Evolutionary conservation across 53 echinoderm and acorn worm genomes (phyloP).

Genomic region (Apostichopus leukothele): DNA sequence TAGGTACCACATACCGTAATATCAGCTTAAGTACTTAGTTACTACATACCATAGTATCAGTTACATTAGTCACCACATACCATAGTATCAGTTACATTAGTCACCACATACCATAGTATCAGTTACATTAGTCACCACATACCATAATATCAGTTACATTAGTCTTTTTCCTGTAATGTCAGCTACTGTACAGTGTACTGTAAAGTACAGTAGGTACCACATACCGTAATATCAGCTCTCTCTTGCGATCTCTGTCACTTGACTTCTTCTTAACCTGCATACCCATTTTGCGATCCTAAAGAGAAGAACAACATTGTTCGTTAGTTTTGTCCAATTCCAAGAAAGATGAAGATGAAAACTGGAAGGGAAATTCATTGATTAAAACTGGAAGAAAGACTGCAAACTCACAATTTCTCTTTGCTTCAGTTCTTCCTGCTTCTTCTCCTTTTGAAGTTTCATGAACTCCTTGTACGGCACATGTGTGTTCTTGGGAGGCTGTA

Average conservation of each 20-base stretch:
- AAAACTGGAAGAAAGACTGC: neutral
- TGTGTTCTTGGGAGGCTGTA: constrained; percentile 78
- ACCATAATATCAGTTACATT: too few species aligned
- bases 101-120: too few species aligned
- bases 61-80: too few species aligned
- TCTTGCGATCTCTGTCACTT: constrained; percentile 10
- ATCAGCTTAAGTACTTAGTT: too few species aligned
- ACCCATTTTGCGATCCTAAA: constrained; percentile 84
- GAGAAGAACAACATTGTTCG: neutral
- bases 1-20: too few species aligned
- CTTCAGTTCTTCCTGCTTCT: constrained; percentile 63
- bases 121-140: too few species aligned
- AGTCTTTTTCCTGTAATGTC: too few species aligned
- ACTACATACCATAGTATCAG: too few species aligned
- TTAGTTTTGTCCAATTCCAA: neutral
- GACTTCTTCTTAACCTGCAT: constrained; percentile 69
- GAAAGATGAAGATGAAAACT: neutral
- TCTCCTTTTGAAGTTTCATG: constrained; percentile 61
- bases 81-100: too few species aligned
- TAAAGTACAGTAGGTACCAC: neutral
- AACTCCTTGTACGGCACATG: constrained; percentile 81
- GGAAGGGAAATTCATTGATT: neutral
- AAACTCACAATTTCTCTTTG: constrained; percentile 80
- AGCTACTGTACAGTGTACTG: too few species aligned
- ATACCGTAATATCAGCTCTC: neutral